These are phyloP conservation scores for Phataginus tricuspis DNA, from an alignment of 2,797 vertebrate genomes.

Conservation along the genomic window DNA sequence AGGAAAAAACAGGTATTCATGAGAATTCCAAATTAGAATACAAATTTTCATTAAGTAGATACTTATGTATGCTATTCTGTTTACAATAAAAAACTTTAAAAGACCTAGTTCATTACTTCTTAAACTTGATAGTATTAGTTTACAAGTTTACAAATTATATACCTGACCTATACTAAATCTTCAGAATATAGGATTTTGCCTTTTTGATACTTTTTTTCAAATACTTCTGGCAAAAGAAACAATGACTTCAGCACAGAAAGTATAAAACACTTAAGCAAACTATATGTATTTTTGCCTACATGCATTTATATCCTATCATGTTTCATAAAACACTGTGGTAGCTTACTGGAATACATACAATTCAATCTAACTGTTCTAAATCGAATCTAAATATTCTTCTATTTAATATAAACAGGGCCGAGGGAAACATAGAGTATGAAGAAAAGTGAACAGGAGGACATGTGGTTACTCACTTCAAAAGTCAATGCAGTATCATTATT, in stretches of 20 bases:
- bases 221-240: not conserved
- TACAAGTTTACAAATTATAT: not conserved
- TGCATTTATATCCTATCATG: not conserved
- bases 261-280: not conserved
- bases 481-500: not conserved
- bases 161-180: not conserved
- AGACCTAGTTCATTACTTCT: not conserved
- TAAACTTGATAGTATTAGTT: not conserved
- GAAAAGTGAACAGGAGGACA: not conserved
- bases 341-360: not conserved
- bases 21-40: conserved; percentile 29
- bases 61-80: not conserved
- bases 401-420: not conserved
- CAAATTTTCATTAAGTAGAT: not conserved
- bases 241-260: not conserved
- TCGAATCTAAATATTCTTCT: not conserved
- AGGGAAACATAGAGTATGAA: not conserved
- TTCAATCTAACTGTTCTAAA: not conserved
- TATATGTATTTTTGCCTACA: not conserved
- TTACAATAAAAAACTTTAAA: not conserved
- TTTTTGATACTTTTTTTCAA: not conserved
- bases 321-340: not conserved
- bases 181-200: not conserved
- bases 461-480: not conserved
- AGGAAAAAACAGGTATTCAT: not conserved